phyloP scores from a whole-genome alignment of 2,888 invertebrate species.

The Apocheima hispidaria region DNA sequence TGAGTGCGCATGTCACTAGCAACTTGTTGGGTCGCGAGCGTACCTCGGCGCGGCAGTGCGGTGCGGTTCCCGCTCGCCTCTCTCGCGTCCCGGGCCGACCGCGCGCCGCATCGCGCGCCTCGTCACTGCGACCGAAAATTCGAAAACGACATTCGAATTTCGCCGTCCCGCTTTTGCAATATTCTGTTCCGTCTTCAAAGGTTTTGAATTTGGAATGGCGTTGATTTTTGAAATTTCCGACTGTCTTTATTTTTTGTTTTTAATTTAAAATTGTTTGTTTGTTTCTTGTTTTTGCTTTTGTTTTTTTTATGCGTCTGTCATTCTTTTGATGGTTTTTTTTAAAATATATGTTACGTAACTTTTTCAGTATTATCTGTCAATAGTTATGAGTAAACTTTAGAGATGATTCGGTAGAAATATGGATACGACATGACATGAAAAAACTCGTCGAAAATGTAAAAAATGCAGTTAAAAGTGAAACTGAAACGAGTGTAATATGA shows the following conservation, averaged over 20 bases:
- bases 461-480: slow-evolving; percentile 75
- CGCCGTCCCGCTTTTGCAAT: slow-evolving; percentile 34
- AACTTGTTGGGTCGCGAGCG: slow-evolving; percentile 84
- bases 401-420: slow-evolving; percentile 30
- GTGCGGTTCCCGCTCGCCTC: slow-evolving; percentile 68
- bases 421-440: slow-evolving; percentile 41
- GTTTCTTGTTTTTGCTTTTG: neutral
- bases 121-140: slow-evolving; percentile 48
- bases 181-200: slow-evolving; percentile 19
- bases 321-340: too few species aligned
- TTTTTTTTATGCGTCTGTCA: too few species aligned
- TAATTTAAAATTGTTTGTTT: neutral
- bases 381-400: neutral
- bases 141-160: slow-evolving; percentile 52
- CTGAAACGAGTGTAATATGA: slow-evolving; percentile 71
- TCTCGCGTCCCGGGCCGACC: slow-evolving; percentile 56
- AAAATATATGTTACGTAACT: neutral
- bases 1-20: slow-evolving; percentile 79
- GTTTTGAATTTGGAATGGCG: slow-evolving; percentile 20
- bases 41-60: slow-evolving; percentile 78
- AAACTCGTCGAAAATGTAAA: slow-evolving; percentile 63
- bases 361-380: neutral
- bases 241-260: neutral
- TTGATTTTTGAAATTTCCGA: slow-evolving; percentile 9
- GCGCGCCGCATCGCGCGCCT: slow-evolving; percentile 57